These are phyloP conservation scores for Ciconia stormi DNA, from an alignment of 2,113 vertebrate genomes.

Conservation along the genomic window DNA sequence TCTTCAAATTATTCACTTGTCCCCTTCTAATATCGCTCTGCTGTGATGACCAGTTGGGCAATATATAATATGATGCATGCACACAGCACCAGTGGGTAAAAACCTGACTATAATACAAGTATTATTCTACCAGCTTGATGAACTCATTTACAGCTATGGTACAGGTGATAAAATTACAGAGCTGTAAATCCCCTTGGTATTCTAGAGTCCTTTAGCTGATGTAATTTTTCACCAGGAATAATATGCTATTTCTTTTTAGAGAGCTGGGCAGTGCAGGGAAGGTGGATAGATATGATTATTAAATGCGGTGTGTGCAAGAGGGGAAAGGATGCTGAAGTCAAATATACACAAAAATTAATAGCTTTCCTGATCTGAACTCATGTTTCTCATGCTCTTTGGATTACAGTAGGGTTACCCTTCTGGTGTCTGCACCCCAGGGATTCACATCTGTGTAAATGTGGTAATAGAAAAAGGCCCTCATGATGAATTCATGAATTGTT, in stretches of 20 bases:
- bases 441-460: slow-evolving; percentile 81
- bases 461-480: slow-evolving; percentile 71
- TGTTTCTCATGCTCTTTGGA: slow-evolving; percentile 77
- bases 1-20: background rate
- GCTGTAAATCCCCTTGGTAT: slow-evolving; percentile 57
- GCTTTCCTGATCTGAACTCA: slow-evolving; percentile 74
- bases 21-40: background rate
- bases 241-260: slow-evolving; percentile 36
- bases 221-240: slow-evolving; percentile 56
- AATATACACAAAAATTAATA: slow-evolving; percentile 71
- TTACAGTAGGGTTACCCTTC: slow-evolving; percentile 73
- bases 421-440: slow-evolving; percentile 74
- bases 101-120: background rate
- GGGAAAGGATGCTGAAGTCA: slow-evolving; percentile 53
- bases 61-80: background rate
- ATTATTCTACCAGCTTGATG: slow-evolving; percentile 52
- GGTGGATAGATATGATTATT: slow-evolving; percentile 50
- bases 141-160: slow-evolving; percentile 52
- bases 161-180: slow-evolving; percentile 62
- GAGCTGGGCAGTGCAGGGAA: background rate
- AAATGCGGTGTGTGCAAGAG: slow-evolving; percentile 39
- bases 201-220: slow-evolving; percentile 44
- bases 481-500: slow-evolving; percentile 83
- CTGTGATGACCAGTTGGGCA: background rate
- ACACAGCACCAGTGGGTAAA: background rate